A percentile compares a stretch with the other conserved stretches of the same genome.
phyloP scores from a whole-genome alignment of 2,113 vertebrate genomes.

The Entosphenus tridentatus region DNA sequence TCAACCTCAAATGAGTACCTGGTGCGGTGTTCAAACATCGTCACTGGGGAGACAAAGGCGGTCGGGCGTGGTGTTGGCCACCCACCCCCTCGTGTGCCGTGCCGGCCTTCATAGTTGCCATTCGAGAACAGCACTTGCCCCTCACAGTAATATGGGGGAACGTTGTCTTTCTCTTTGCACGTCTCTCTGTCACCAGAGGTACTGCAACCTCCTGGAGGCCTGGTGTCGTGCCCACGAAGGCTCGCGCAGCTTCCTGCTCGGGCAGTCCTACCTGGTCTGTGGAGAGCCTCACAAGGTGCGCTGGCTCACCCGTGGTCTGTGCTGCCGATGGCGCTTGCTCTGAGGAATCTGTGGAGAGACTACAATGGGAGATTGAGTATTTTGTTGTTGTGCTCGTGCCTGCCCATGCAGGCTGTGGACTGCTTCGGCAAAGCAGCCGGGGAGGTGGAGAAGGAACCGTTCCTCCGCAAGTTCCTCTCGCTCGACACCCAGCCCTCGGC shows the following conservation, averaged over 20 bases:
- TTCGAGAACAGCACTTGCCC: neutral
- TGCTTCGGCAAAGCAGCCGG: constrained; percentile 60
- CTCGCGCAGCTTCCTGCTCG: constrained; percentile 70
- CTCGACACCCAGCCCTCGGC: constrained; percentile 38
- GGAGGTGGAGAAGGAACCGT: constrained; percentile 73
- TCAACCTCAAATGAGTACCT: too few relatives aligned
- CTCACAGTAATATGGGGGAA: constrained; percentile 54
- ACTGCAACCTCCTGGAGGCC: constrained; percentile 26
- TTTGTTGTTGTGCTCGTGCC: neutral
- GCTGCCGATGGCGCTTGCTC: neutral
- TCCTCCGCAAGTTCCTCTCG: constrained; percentile 41
- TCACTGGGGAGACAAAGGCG: neutral
- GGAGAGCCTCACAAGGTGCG: constrained; percentile 77
- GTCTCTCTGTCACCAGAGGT: too few relatives aligned
- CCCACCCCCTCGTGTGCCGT: constrained; percentile 7
- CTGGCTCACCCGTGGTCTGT: neutral
- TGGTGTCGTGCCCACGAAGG: constrained; percentile 86
- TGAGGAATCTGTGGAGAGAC: neutral
- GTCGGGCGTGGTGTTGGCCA: too few relatives aligned
- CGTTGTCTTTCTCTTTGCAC: too few relatives aligned
- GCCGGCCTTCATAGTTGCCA: constrained; percentile 2
- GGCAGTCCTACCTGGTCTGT: constrained; percentile 57
- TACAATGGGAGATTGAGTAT: neutral
- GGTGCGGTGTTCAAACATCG: neutral
- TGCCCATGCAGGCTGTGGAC: constrained; percentile 42